Evolutionary conservation across 2,888 invertebrate genomes (phyloP).

Genomic region (Perizoma flavofasciatum): DNA sequence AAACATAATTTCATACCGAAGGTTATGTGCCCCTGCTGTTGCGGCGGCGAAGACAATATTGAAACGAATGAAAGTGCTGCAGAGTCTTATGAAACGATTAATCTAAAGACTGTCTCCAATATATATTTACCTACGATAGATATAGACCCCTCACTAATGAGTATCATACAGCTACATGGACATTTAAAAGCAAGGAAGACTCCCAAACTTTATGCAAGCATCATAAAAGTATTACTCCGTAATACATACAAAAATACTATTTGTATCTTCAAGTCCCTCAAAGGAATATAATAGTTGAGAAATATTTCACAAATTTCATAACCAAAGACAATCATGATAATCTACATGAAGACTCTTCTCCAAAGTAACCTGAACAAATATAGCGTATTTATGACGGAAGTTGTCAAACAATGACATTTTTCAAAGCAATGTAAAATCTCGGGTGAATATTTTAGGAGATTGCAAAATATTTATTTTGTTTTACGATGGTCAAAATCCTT

Average conservation of each 20-base stretch:
- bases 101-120: conserved; percentile 48
- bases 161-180: conserved; percentile 58
- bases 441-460: conserved; percentile 16
- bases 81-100: conserved; percentile 64
- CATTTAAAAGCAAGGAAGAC: conserved; percentile 45
- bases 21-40: conserved; percentile 66
- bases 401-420: conserved; percentile 16
- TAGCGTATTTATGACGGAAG: conserved; percentile 14
- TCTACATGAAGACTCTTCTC: conserved; percentile 2
- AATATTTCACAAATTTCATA: not conserved
- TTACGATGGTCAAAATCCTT: conserved; percentile 28
- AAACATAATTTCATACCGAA: conserved; percentile 47
- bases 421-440: conserved; percentile 11
- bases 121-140: conserved; percentile 44
- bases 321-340: conserved; percentile 11
- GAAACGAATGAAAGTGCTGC: conserved; percentile 45
- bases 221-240: conserved; percentile 49
- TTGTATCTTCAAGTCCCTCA: conserved; percentile 37
- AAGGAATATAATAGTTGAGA: conserved; percentile 28
- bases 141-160: conserved; percentile 64
- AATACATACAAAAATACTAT: conserved; percentile 59
- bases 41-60: conserved; percentile 49
- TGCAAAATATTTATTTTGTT: conserved; percentile 1
- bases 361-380: conserved; percentile 2
- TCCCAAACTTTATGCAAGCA: conserved; percentile 49